Percentiles rank a stretch among this genome's conserved stretches.
phyloP scores from a whole-genome alignment of 2,113 vertebrate genomes.

The Erpornis zantholeuca region DNA sequence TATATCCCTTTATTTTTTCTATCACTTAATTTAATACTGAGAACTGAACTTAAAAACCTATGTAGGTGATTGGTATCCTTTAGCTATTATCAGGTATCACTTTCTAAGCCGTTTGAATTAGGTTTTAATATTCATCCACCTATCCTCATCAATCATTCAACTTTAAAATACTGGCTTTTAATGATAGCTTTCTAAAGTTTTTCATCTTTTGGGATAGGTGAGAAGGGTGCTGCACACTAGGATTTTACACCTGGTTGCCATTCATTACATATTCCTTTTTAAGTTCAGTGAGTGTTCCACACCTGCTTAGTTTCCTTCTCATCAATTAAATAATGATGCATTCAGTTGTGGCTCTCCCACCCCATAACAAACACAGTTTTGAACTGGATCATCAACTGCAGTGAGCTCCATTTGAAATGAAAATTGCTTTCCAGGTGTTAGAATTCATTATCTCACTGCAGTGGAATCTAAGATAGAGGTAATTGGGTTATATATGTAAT shows the following conservation, averaged over 20 bases:
- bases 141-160: not conserved
- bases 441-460: not conserved
- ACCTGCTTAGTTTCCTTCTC: not conserved
- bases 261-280: not conserved
- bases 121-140: not conserved
- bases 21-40: not conserved
- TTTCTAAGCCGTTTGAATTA: not conserved
- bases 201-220: not conserved
- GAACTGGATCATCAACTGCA: conserved; percentile 7
- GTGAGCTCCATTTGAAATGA: not conserved
- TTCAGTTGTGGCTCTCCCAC: not conserved
- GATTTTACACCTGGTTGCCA: not conserved
- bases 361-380: not conserved
- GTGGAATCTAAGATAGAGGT: not conserved
- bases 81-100: not conserved
- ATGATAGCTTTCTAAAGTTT: not conserved
- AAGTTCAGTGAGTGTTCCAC: not conserved
- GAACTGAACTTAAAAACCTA: not conserved
- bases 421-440: conserved; percentile 20
- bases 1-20: not conserved
- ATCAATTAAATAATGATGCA: not conserved
- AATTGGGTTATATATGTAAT: not conserved
- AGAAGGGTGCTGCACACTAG: not conserved
- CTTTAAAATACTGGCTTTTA: not conserved
- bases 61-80: not conserved